Evolutionary conservation across 2,797 vertebrate species (phyloP), one percentile per base, ranked within the genome.

Genomic region (Acanthornis magna): DNA sequence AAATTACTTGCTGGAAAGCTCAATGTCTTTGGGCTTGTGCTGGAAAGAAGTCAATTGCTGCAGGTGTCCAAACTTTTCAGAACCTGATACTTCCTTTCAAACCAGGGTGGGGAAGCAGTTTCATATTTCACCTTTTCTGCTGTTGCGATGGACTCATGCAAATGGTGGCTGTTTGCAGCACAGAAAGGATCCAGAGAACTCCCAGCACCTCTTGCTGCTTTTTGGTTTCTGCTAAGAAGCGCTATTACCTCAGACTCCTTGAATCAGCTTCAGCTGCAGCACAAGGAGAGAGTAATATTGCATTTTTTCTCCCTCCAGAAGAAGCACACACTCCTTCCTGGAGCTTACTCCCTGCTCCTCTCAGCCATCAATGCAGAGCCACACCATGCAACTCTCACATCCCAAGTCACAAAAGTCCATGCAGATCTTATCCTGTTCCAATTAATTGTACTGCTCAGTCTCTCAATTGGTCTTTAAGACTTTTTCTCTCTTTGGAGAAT

Each of bases 61-160:
- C 88, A 95, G 94, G 83, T 94, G 77, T 90, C 74, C 84, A 66
- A 79, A 88, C 40, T 86, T 87, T 63, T 58, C 90, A 85, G 68
- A 91, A 76, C 19, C 47, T 72, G 38, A 77, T 74, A 84, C 40
- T 89, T 85, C 72, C 78, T 88, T 77, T 62, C 50, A 91, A 68
- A 14, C 1, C 26, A 45, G 68, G 23, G 32, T 22, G 29, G 36
- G 47, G 43, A 55, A 88, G 54, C 29, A 83, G 88, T 91, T 86
- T 79, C 73, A 5, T 54, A 57, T 93, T 95, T 89, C 75, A 45
- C 30, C 50, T 91, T 88, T 86, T 78, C 48, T 75, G 50, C 65
- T 72, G 2, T 40, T 68, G 71, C 38, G 65, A n/a, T 13, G 47
- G 54, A 30, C 29, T 54, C n/a, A 6, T 17, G 16, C 14, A 74